Base-by-base conservation (phyloP, 2,888 invertebrate species). In the Aethes cnicana region DNA sequence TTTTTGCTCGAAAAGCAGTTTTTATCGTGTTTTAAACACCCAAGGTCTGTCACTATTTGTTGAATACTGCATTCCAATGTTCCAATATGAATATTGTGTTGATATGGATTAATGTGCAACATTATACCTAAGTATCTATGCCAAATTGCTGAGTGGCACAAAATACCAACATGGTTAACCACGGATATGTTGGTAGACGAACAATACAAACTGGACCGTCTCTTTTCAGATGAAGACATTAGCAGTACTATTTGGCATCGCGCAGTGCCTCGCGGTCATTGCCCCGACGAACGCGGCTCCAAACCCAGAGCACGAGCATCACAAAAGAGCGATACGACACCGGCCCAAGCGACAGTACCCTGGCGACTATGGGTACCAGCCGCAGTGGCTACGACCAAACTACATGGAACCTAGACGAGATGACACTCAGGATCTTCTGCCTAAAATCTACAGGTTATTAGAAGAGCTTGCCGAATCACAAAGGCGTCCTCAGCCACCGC, bases 191-290 rank as follows among this genome's bases (percentile, higher is more conserved):
- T n/a, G n/a, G n/a, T n/a, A n/a, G n/a, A 28, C 12, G 6, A 12
- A 28, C 11, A 28, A 28, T 28, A 28, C 7, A 28, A 9, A 9
- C 11, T 1, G 4, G 7, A 39, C 18, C 20, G 14, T 57, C 60
- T 50, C 59, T 62, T 77, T 77, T 43, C 77, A 85, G 85, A 86
- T 85, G 85, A 75, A 79, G 50, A 68, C 62, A 44, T 56, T 74
- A 9, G 50, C 62, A 39, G 14, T 77, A 43, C 48, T 80, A 17
- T 53, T 80, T 32, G 70, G 69, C 25, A 36, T 74, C 9, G 52
- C 78, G 33, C 53, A 77, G 32, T 78, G 67, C 59, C 25, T 77
- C 14, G 60, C 59, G 3, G 77, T 74, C 16, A 69, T 68, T 49
- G 72, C 72, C 9, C 68, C 80, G 39, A 72, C 77, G 32, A 68